These are phyloP conservation scores for Actenoides hombroni DNA, from an alignment of 2,113 vertebrate genomes.

Conservation along the genomic window DNA sequence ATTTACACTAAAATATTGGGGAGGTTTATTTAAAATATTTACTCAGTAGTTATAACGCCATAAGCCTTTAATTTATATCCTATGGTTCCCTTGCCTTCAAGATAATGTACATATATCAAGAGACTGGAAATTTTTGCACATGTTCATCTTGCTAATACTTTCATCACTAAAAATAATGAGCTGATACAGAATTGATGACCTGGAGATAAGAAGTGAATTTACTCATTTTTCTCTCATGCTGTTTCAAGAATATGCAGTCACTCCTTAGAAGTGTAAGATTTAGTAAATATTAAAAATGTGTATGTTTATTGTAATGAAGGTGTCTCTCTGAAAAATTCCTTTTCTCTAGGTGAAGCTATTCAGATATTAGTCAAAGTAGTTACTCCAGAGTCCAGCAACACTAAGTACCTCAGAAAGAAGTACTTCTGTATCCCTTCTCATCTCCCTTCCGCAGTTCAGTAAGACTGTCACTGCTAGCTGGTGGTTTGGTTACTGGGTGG, in stretches of 20 bases:
- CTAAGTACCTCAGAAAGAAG: background rate
- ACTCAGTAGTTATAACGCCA: background rate
- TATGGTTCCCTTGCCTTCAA: background rate
- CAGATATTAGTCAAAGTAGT: background rate
- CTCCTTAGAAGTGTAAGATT: background rate
- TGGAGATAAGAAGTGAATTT: background rate
- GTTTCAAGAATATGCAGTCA: background rate
- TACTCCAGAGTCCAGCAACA: background rate
- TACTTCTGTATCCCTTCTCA: background rate
- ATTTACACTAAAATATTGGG: background rate
- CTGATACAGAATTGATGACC: background rate
- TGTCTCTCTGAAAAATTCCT: background rate
- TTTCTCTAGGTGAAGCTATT: background rate
- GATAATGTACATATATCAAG: background rate
- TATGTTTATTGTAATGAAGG: background rate
- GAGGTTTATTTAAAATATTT: background rate
- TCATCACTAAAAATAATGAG: background rate
- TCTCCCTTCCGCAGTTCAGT: background rate
- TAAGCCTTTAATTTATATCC: background rate
- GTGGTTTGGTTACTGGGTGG: background rate
- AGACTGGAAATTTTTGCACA: background rate
- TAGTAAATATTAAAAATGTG: background rate
- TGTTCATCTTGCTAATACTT: background rate
- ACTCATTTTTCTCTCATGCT: background rate
- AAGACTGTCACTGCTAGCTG: background rate